Evolutionary conservation across 2,797 vertebrate genomes (phyloP).

Genomic region (Anguilla pacifica): DNA sequence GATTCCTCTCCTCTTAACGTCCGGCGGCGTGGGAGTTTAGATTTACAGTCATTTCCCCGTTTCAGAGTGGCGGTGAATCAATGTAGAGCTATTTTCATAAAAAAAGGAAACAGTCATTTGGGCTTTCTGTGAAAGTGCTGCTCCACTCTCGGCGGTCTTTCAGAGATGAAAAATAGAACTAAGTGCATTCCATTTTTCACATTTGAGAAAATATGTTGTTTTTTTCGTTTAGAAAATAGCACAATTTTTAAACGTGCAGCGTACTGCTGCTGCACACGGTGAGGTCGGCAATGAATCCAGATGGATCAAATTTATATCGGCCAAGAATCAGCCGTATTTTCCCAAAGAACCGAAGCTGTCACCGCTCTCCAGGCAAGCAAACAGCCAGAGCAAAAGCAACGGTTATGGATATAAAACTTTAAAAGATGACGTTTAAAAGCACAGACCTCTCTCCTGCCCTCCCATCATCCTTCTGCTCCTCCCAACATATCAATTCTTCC

Average conservation of each 20-base stretch:
- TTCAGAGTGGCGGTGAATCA: neutral
- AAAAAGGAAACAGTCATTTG: neutral
- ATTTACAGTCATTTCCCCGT: neutral
- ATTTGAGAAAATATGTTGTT: slow-evolving; percentile 19
- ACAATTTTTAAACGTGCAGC: neutral
- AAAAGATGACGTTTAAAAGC: neutral
- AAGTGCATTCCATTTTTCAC: slow-evolving; percentile 10
- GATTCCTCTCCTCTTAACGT: neutral
- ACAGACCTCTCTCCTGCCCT: slow-evolving; percentile 22
- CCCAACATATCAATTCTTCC: slow-evolving; percentile 28
- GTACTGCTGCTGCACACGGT: neutral
- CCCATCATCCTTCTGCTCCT: slow-evolving; percentile 48
- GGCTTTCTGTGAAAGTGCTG: neutral
- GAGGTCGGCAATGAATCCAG: neutral
- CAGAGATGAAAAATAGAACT: neutral
- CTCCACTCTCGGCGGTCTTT: neutral
- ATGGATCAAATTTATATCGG: neutral
- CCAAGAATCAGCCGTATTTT: slow-evolving; percentile 42
- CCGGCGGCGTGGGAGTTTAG: neutral
- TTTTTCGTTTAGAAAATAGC: slow-evolving; percentile 16
- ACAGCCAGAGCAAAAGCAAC: neutral
- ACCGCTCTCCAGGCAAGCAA: slow-evolving; percentile 38
- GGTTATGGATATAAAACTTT: neutral
- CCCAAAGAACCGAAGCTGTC: slow-evolving; percentile 42
- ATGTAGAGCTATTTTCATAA: neutral